Percentiles rank a stretch among this genome's conserved stretches.
These are phyloP conservation scores for Prenolepis imparis DNA, from an alignment of 2,888 invertebrate genomes.

Conservation along the genomic window DNA sequence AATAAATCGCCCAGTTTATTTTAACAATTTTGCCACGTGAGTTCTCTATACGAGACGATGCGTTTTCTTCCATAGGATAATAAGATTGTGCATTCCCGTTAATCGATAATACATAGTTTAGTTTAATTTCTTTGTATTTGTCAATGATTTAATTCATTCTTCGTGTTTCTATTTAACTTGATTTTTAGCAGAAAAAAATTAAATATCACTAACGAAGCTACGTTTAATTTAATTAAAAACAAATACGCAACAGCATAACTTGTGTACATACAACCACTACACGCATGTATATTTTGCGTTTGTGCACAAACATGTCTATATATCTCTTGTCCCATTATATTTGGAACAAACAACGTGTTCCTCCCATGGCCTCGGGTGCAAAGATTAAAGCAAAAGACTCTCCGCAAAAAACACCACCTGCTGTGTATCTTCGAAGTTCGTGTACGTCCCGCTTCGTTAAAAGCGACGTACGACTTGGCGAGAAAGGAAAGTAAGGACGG, in stretches of 20 bases:
- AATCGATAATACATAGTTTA: slow-evolving; percentile 7
- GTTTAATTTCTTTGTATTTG: neutral
- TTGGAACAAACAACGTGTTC: neutral
- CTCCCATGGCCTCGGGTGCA: neutral
- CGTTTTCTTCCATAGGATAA: neutral
- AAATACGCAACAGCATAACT: neutral
- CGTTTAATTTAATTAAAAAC: slow-evolving; percentile 24
- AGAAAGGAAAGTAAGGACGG: slow-evolving; percentile 53
- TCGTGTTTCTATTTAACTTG: neutral
- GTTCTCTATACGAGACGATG: neutral
- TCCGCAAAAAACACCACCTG: slow-evolving; percentile 44
- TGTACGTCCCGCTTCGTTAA: slow-evolving; percentile 57
- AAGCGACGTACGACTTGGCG: slow-evolving; percentile 30
- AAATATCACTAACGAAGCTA: neutral
- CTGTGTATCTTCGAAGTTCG: slow-evolving; percentile 32
- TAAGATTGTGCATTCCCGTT: neutral
- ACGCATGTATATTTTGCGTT: neutral
- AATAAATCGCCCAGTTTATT: slow-evolving; percentile 19
- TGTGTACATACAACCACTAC: neutral
- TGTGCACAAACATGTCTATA: neutral
- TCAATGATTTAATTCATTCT: neutral
- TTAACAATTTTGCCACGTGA: neutral
- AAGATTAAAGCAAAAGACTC: slow-evolving; percentile 39
- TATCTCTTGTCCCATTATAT: neutral
- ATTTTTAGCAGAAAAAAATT: slow-evolving; percentile 7